Percentiles rank a stretch among this genome's conserved stretches.
Evolutionary conservation across 2,113 vertebrate species (phyloP).

Genomic region (Phalacrocorax aristotelis): DNA sequence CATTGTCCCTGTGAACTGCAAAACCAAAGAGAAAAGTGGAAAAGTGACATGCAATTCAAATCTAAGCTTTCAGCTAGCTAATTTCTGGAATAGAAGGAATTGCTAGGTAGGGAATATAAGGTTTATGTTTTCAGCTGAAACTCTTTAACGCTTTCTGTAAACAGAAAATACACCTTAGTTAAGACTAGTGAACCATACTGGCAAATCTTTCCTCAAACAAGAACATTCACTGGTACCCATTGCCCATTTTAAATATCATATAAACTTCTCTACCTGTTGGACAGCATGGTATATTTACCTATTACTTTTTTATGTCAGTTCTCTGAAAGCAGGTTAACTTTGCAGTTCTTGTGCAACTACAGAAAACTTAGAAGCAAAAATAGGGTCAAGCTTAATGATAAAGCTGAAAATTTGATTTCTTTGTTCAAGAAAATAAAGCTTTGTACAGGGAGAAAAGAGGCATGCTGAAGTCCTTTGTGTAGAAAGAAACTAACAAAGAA

Average conservation of each 20-base stretch:
- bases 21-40: background rate
- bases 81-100: background rate
- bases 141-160: background rate
- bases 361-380: background rate
- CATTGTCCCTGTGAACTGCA: background rate
- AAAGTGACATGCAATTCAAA: background rate
- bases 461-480: background rate
- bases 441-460: background rate
- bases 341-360: background rate
- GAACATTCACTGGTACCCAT: background rate
- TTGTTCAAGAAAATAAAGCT: background rate
- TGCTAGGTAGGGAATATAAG: background rate
- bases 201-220: background rate
- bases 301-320: background rate
- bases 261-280: background rate
- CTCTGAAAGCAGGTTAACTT: background rate
- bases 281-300: background rate
- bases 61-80: background rate
- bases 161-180: background rate
- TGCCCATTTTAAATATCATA: background rate
- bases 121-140: background rate
- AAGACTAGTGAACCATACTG: background rate
- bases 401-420: background rate
- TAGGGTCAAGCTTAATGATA: background rate
- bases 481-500: background rate